These are phyloP conservation scores for Teleiodes luculella DNA, from an alignment of 2,888 invertebrate genomes.

Conservation along the genomic window DNA sequence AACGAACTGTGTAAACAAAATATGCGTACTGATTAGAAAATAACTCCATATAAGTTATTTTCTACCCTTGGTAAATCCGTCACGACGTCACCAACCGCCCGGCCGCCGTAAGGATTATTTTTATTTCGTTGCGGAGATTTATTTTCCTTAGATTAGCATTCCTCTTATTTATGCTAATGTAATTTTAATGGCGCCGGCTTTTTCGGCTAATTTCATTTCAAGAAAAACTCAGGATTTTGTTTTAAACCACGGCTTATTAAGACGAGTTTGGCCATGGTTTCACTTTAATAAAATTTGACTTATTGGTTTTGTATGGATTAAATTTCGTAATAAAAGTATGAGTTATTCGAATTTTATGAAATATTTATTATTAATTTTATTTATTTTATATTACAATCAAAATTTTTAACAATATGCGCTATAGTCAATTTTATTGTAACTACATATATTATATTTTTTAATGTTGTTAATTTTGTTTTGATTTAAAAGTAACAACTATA, in stretches of 20 bases:
- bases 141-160: slow-evolving; percentile 77
- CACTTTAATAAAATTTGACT: slow-evolving; percentile 58
- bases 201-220: slow-evolving; percentile 76
- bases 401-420: too few relatives aligned
- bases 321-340: background rate
- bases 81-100: slow-evolving; percentile 58
- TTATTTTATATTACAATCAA: too few relatives aligned
- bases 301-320: slow-evolving; percentile 40
- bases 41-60: too few relatives aligned
- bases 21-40: too few relatives aligned
- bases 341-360: too few relatives aligned
- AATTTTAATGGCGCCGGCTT: slow-evolving; percentile 76
- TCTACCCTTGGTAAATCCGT: slow-evolving; percentile 43
- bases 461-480: too few relatives aligned
- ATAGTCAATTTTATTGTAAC: too few relatives aligned
- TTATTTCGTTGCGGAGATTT: slow-evolving; percentile 71
- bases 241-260: slow-evolving; percentile 69
- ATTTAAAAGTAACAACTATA: too few relatives aligned
- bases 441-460: too few relatives aligned
- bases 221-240: slow-evolving; percentile 67
- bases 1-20: too few relatives aligned
- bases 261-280: slow-evolving; percentile 59
- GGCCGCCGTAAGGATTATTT: slow-evolving; percentile 62
- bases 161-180: slow-evolving; percentile 78
- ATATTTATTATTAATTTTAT: too few relatives aligned